Evolutionary conservation across 1,140 invertebrate genomes (phyloP), one percentile per base, ranked within the genome.

Genomic region (Halyomorpha halys): DNA sequence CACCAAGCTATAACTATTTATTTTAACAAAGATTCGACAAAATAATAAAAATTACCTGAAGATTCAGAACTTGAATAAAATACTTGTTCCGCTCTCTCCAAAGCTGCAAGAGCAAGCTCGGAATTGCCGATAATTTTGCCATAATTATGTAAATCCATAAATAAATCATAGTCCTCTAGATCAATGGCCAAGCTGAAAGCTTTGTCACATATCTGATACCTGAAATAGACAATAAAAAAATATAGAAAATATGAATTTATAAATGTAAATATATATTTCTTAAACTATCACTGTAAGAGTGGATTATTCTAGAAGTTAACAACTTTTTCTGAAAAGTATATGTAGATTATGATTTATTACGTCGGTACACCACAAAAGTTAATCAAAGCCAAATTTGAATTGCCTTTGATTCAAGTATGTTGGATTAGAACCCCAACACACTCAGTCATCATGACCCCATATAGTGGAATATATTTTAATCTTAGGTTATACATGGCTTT

Each of bases 141-240:
- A 66, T 87, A 83, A 75, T 87, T 89, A 72, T 90, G 84, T 47
- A 92, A 81, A 76, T 94, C 90, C 83, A 89, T 83, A 70, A 90
- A 90, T 44, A 90, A 79, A 76, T 90, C 88, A 71, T 86, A 85
- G 72, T 89, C 86, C 34, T 81, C 81, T 62, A 94, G 79, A 73
- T 94, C 90, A 69, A 92, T 86, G 16, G 89, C 90, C 56, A 94
- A 75, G 64, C 89, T 81, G 71, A 91, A 89, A 13, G 91, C 90
- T 72, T 91, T 92, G 71, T 92, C 89, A 73, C 89, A 86, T 59
- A 88, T 77, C 63, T 84, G 82, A 71, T 88, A 84, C 66, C 90
- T 90, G 71, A 1, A 68, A 68, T 69, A 39, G 34, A 39, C 5
- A 39, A 39, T 39, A 39, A 39, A 1, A 39, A 39, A 39, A 67